Base-by-base conservation (phyloP, 2,888 invertebrate species). In the Heliconius erato region DNA sequence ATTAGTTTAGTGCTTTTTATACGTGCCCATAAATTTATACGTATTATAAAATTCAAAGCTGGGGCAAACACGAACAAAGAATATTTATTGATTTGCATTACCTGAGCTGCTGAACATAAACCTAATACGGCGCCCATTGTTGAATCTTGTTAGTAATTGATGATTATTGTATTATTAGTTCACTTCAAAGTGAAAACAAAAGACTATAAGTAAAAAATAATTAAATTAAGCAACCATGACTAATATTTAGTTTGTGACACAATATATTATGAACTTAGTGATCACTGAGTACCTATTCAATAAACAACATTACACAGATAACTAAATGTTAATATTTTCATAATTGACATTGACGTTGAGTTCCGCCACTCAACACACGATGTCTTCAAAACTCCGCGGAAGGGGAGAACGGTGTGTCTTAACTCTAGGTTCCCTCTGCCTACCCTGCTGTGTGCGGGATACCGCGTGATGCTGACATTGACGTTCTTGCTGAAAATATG, bases 41-140 rank as follows among this genome's bases (percentile, higher is more conserved):
- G 32, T 32, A 12, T 59, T 14, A 59, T 16, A 59, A 59, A n/a
- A 76, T n/a, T 14, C 59, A 16, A 74, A 12, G 44, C 16, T 72
- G n/a, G 16, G 26, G 26, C 14, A n/a, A 54, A 59, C n/a, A 59
- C 12, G 35, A 26, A 76, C 54, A 69, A 68, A 54, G 59, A 63
- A 85, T 80, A 82, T 79, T 74, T 84, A 85, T 85, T 84, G 84
- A 85, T 83, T 79, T 65, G 28, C 74, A 82, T 85, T 94, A 97
- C 97, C 96, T 97, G 97, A 77, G 97, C 97, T 86, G 96, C 97
- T 85, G 97, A 96, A 92, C 96, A 97, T 87, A 97, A 92, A 74
- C 97, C 97, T 85, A 97, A 90, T 79, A 96, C 96, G 76, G 97
- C 97, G 87, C 97, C 97, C 97, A 97, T 97, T 40, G 19, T 59